A percentile compares a stretch with the other conserved stretches of the same genome.
Evolutionary conservation across 1,140 invertebrate species (phyloP).

Genomic region (Halesus radiatus): DNA sequence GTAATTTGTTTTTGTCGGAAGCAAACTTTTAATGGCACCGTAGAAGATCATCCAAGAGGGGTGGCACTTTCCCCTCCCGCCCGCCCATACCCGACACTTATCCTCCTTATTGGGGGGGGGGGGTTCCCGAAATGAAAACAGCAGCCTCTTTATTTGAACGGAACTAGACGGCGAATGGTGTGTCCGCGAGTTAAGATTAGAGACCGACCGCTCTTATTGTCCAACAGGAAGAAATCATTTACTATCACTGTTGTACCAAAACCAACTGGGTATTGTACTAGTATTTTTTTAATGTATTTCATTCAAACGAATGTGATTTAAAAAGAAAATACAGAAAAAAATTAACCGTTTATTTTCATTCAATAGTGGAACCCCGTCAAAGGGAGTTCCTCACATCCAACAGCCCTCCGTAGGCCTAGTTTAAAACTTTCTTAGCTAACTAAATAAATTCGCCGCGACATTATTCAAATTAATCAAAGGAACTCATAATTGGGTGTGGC

Average conservation of each 20-base stretch:
- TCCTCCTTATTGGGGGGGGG: background rate
- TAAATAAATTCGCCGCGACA: conserved; percentile 51
- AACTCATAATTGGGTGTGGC: conserved; percentile 54
- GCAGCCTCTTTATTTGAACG: background rate
- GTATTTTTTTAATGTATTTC: no score
- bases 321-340: background rate
- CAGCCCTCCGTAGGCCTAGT: background rate
- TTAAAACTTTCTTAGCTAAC: conserved; percentile 46
- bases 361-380: background rate
- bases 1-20: conserved; percentile 53
- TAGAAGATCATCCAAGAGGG: conserved; percentile 28
- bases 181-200: background rate
- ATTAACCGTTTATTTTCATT: background rate
- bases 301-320: no score
- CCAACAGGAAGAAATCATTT: no score
- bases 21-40: conserved; percentile 52
- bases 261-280: no score
- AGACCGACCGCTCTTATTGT: background rate
- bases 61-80: background rate
- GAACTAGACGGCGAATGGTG: background rate
- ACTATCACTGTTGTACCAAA: no score
- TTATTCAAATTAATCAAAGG: conserved; percentile 56
- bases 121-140: background rate
- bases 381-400: background rate
- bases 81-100: background rate